phyloP scores from a whole-genome alignment of 2,113 vertebrate genomes.

The Etia nguti region DNA sequence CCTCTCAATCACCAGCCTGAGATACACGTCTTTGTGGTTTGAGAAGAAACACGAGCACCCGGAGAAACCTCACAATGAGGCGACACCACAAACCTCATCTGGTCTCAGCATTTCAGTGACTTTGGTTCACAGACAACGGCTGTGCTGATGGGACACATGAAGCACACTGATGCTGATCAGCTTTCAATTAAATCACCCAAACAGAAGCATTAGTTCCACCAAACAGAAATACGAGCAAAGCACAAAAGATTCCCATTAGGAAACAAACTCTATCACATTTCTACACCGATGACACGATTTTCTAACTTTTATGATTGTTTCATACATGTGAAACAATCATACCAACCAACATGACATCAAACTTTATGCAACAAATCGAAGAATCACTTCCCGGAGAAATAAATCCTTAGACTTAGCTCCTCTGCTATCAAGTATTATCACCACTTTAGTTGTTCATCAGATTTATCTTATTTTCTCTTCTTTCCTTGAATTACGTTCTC shows the following conservation, averaged over 20 bases:
- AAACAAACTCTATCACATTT: neutral
- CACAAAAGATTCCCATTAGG: neutral
- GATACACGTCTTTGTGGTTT: rapidly evolving
- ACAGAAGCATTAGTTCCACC: neutral
- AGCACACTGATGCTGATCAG: neutral
- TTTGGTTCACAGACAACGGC: neutral
- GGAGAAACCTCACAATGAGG: rapidly evolving
- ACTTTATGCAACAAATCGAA: neutral
- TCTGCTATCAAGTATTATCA: neutral
- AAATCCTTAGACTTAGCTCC: neutral
- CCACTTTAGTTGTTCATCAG: neutral
- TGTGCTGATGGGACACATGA: neutral
- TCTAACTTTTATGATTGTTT: neutral
- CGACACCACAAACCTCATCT: neutral
- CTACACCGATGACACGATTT: neutral
- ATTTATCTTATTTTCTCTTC: neutral
- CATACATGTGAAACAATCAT: neutral
- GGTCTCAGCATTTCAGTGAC: neutral
- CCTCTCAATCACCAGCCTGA: neutral
- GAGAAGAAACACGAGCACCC: neutral
- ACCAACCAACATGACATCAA: neutral
- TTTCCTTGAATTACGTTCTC: neutral
- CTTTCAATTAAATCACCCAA: neutral
- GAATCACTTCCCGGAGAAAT: neutral
- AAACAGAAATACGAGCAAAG: neutral